Percentiles rank a stretch among this genome's conserved stretches.
phyloP scores from a whole-genome alignment of 2,797 vertebrate species.

The Melanotaenia trifasciata region DNA sequence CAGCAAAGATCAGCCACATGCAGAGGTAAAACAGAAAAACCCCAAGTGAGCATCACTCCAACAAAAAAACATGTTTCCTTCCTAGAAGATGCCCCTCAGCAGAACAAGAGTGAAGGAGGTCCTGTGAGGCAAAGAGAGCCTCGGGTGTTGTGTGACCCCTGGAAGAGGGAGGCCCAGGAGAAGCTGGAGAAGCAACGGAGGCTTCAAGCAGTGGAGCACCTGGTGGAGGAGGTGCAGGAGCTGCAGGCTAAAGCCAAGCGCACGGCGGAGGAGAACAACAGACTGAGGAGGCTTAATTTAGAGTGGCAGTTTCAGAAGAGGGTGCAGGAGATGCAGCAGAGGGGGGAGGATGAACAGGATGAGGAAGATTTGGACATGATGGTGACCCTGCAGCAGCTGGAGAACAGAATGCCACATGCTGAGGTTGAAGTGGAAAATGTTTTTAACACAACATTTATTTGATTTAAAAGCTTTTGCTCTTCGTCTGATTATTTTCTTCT shows the following conservation, averaged over 20 bases:
- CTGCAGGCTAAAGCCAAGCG: slow-evolving; percentile 86
- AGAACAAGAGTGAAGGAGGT: slow-evolving; percentile 73
- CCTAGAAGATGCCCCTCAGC: slow-evolving; percentile 83
- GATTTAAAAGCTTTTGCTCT: not conserved
- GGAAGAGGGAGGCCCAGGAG: slow-evolving; percentile 90
- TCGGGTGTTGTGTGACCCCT: slow-evolving; percentile 80
- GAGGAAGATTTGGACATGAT: slow-evolving; percentile 87
- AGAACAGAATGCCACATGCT: slow-evolving; percentile 70
- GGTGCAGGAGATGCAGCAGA: slow-evolving; percentile 89
- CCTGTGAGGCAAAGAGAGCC: slow-evolving; percentile 66
- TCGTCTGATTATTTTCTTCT: not conserved
- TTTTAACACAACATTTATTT: not conserved
- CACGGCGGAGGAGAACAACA: slow-evolving; percentile 85
- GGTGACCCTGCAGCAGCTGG: slow-evolving; percentile 87
- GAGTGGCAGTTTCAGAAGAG: slow-evolving; percentile 96
- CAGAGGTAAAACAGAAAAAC: slow-evolving; percentile 62
- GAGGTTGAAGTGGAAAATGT: not conserved
- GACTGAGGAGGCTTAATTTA: slow-evolving; percentile 88
- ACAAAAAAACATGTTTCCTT: slow-evolving; percentile 84
- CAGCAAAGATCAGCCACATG: slow-evolving; percentile 16
- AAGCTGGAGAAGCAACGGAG: slow-evolving; percentile 86
- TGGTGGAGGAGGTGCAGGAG: slow-evolving; percentile 88
- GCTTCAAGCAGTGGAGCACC: slow-evolving; percentile 85
- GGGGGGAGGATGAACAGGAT: slow-evolving; percentile 85
- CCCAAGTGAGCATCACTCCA: slow-evolving; percentile 70